phyloP scores from a whole-genome alignment of 2,888 invertebrate species.

The Melanotus villosus region DNA sequence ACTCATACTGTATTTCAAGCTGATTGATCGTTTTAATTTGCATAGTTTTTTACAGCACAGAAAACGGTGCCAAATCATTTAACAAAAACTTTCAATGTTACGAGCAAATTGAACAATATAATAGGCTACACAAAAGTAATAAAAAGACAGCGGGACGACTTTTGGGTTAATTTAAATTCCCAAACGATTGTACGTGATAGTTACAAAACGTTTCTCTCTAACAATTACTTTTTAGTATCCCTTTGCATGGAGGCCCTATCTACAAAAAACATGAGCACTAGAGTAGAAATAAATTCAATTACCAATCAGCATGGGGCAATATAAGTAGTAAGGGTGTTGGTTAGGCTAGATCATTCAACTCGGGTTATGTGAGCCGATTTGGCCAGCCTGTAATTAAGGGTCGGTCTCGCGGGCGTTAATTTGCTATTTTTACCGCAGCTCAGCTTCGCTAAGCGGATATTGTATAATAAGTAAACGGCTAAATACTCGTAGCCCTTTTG shows the following conservation, averaged over 20 bases:
- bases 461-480: constrained; percentile 35
- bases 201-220: neutral
- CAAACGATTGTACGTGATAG: neutral
- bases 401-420: constrained; percentile 36
- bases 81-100: too few species aligned
- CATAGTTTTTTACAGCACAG: too few species aligned
- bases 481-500: constrained; percentile 29
- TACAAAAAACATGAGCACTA: neutral
- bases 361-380: constrained; percentile 37
- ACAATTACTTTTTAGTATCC: neutral
- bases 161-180: too few species aligned
- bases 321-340: constrained; percentile 16
- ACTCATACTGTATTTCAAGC: too few species aligned
- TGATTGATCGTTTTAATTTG: too few species aligned
- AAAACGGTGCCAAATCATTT: too few species aligned
- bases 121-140: too few species aligned
- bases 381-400: constrained; percentile 36
- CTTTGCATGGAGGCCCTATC: neutral
- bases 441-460: constrained; percentile 41
- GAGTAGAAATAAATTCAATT: constrained; percentile 31
- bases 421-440: constrained; percentile 41
- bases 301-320: constrained; percentile 29
- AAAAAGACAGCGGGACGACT: too few species aligned
- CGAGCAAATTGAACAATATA: too few species aligned
- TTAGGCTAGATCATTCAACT: constrained; percentile 1